Evolutionary conservation across 2,113 vertebrate genomes (phyloP), one percentile per base, ranked within the genome.

Genomic region (Melospiza georgiana): DNA sequence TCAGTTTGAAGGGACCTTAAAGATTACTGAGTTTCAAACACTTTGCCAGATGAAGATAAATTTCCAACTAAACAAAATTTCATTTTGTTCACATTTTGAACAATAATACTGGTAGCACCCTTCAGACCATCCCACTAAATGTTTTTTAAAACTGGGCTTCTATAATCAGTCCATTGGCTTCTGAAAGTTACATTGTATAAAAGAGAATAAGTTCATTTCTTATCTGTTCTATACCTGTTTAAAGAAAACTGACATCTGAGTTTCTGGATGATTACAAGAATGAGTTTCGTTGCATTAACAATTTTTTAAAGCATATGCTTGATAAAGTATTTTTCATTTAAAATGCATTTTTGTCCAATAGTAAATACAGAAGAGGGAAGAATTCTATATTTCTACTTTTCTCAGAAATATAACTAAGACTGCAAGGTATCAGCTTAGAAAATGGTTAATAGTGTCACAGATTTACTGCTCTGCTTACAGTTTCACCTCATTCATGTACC

Each of bases 401-500:
- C 14, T 91, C n/a, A 59, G 37, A 93, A 81, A 87, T 72, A 46
- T 43, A 59, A 31, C 15, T 57, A 82, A 89, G 25, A 28, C 14
- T 74, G 20, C 21, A 41, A 49, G 9, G 2, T 25, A 65, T 62
- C n/a, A 51, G 24, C n/a, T 51, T 77, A 74, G 41, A 80, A 94
- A 83, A 63, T 58, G 11, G 7, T 87, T 86, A 49, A 35, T 6
- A 61, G 4, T 71, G 24, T 65, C 25, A 44, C 58, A 21, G 22
- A 75, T 96, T 96, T 91, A 83, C 75, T 85, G 44, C 21, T 78
- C 33, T 89, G 41, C 72, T 90, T 91, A 93, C 14, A 61, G 18
- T 43, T 52, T 71, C 35, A 7, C 33, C 74, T 76, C 78, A 91
- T 59, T 31, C 55, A 33, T 2, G 1, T 78, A 66, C 43, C 57